Base-by-base conservation (phyloP, 1,140 invertebrate genomes). In the Caenorhabditis brenneri region DNA sequence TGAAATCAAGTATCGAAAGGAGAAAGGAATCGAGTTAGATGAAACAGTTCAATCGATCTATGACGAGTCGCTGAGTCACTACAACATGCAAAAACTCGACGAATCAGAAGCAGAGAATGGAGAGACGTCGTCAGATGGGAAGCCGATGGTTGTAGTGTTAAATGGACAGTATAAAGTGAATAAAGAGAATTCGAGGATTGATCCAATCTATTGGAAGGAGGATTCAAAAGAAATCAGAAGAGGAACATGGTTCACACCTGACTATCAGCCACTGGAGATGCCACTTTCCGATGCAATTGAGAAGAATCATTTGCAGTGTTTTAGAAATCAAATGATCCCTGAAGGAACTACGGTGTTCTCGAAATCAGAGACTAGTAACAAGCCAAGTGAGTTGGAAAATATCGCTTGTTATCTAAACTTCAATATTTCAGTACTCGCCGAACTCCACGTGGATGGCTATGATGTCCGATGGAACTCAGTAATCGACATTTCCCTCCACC, bases 391-490 rank as follows among this genome's bases (percentile, higher is more conserved):
- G 84, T 82, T 79, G n/a, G n/a, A n/a, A n/a, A n/a, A n/a, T n/a
- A n/a, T n/a, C n/a, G n/a, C n/a, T n/a, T n/a, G n/a, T n/a, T n/a
- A n/a, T n/a, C n/a, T n/a, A n/a, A n/a, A n/a, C n/a, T n/a, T n/a
- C n/a, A n/a, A n/a, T n/a, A n/a, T 82, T 90, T 80, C 82, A 90
- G 89, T 89, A 1, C 53, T 90, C 19, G 91, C 90, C 39, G 86
- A 87, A 31, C 58, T 90, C 22, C 88, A 88, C 48, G 80, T 87
- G 74, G 90, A 90, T 12, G 82, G 89, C 58, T 82, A 88, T 55
- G 89, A 90, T 79, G 83, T 91, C 22, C 69, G 87, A 46, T 90
- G 89, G 89, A 90, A 90, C 83, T 90, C 89, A 15, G 89, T 90
- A 1, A 88, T 90, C 49, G 89, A 90, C 65, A 84, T 88, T 9